Conservation (phyloP, 2,113 vertebrate species). For the Mesitornis unicolor region DNA sequence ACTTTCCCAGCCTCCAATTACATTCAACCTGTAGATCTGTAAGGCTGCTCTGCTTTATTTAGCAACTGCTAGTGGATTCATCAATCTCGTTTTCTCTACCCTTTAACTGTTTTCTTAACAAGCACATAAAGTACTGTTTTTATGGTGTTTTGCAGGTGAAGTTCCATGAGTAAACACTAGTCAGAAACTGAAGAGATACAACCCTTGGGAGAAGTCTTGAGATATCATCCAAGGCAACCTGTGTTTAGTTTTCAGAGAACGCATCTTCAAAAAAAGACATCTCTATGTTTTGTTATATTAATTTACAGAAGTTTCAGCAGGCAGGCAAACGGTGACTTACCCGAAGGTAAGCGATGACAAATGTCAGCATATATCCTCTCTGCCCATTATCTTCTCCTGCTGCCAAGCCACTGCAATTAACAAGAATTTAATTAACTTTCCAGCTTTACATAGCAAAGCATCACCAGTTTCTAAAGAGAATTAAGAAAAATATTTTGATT, state of each 20-base stretch:
- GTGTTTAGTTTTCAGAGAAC: not conserved
- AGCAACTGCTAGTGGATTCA: not conserved
- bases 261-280: not conserved
- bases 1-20: not conserved
- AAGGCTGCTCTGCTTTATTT: not conserved
- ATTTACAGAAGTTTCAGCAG: not conserved
- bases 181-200: not conserved
- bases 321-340: slow-evolving; percentile 77
- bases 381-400: slow-evolving; percentile 99
- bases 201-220: not conserved
- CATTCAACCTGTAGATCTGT: not conserved
- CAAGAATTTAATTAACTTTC: slow-evolving; percentile 72
- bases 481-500: not conserved
- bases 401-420: slow-evolving; percentile 91
- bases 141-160: not conserved
- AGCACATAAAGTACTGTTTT: not conserved
- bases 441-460: too few species aligned
- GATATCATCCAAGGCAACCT: not conserved
- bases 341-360: slow-evolving; percentile 96
- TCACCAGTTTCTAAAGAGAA: not conserved
- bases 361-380: slow-evolving; percentile 98
- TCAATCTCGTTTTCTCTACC: not conserved
- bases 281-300: not conserved
- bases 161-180: not conserved
- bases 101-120: not conserved